Percentiles rank a stretch among this genome's conserved stretches.
Evolutionary conservation across 1,140 invertebrate species (phyloP).

Genomic region (Drosophila nasuta): DNA sequence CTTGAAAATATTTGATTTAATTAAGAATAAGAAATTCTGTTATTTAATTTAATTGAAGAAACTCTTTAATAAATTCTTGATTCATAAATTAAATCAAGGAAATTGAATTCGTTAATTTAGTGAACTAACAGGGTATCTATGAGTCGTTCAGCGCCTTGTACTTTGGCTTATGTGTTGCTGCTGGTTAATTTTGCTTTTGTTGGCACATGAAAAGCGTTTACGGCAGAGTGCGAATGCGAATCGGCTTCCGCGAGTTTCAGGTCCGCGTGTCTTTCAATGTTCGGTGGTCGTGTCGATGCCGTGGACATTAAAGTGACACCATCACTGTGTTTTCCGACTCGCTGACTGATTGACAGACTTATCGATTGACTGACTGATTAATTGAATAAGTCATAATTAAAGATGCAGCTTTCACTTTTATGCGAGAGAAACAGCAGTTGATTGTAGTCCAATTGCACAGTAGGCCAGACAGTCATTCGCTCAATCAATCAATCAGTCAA

Average conservation of each 20-base stretch:
- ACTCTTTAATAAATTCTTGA: too few species aligned
- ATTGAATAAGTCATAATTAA: not conserved
- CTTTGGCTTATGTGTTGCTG: not conserved
- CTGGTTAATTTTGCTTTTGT: conserved; percentile 30
- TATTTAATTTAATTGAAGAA: too few species aligned
- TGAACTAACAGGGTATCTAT: conserved; percentile 8
- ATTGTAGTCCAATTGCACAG: not conserved
- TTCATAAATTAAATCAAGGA: too few species aligned
- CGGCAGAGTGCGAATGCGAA: not conserved
- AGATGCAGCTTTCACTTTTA: too few species aligned
- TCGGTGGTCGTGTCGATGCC: not conserved
- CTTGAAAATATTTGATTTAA: too few species aligned
- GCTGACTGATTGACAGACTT: not conserved
- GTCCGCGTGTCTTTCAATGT: not conserved
- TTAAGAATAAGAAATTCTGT: too few species aligned
- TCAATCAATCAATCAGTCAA: conserved; percentile 11
- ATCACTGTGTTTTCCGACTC: not conserved
- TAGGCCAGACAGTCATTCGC: not conserved
- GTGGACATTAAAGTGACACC: not conserved
- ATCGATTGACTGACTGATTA: not conserved
- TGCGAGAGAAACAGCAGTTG: not conserved
- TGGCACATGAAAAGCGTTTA: conserved; percentile 35
- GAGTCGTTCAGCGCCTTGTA: not conserved
- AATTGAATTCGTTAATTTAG: too few species aligned
- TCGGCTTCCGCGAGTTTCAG: not conserved